These are phyloP conservation scores for Trinorchestia longiramus DNA, from an alignment of 1,140 invertebrate species.

Conservation along the genomic window DNA sequence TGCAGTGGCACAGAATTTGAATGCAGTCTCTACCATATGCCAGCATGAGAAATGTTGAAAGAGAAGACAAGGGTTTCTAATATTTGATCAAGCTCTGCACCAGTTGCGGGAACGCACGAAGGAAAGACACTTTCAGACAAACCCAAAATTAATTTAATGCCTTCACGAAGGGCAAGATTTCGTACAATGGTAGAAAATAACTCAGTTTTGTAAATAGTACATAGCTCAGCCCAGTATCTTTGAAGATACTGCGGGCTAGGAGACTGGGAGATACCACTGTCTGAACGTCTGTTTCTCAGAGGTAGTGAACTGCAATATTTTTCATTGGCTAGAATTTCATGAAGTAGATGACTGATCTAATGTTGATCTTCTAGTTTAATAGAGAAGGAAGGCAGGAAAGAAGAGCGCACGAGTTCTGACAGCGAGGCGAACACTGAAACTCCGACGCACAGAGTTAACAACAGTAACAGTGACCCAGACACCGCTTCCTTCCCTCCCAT, in stretches of 20 bases:
- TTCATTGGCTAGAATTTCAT: background rate
- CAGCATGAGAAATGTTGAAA: too few relatives aligned
- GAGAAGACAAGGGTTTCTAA: too few relatives aligned
- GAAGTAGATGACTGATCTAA: background rate
- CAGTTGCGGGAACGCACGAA: too few relatives aligned
- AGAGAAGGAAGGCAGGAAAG: constrained; percentile 10
- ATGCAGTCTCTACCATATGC: too few relatives aligned
- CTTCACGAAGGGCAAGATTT: too few relatives aligned
- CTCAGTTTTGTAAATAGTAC: too few relatives aligned
- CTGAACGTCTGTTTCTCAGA: background rate
- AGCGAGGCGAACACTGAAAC: background rate
- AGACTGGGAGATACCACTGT: background rate
- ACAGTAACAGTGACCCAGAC: background rate
- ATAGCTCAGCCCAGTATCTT: background rate
- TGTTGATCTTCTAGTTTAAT: background rate
- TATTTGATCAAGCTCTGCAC: too few relatives aligned
- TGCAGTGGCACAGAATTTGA: too few relatives aligned
- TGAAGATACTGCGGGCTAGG: background rate
- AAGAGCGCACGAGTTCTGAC: background rate
- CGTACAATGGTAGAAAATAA: too few relatives aligned
- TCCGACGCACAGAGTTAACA: background rate
- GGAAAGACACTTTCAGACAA: too few relatives aligned
- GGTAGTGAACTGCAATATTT: background rate
- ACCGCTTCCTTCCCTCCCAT: constrained; percentile 1
- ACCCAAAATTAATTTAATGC: too few relatives aligned